A percentile compares a stretch with the other conserved stretches of the same genome.
Evolutionary conservation across 2,113 vertebrate species (phyloP).

Genomic region (Pristiophorus japonicus): DNA sequence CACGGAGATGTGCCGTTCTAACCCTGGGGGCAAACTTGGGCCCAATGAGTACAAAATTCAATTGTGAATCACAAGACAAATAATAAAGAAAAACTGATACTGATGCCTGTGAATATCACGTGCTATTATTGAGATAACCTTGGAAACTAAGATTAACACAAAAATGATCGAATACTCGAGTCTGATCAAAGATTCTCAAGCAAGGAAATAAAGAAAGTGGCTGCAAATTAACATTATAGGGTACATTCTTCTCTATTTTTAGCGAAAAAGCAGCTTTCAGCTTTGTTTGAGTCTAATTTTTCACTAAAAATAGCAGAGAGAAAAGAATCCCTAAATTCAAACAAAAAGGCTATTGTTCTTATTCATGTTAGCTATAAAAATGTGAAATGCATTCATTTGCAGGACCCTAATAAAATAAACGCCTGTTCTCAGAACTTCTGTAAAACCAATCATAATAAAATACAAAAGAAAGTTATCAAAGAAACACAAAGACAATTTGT

Average conservation of each 20-base stretch:
- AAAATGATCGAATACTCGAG: neutral
- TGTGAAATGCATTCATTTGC: conserved; percentile 54
- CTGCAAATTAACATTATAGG: conserved; percentile 62
- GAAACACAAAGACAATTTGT: conserved; percentile 56
- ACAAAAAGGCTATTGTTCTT: conserved; percentile 51
- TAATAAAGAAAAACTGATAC: neutral
- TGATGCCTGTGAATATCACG: neutral
- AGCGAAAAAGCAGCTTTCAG: neutral
- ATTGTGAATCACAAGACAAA: neutral
- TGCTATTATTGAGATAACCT: neutral
- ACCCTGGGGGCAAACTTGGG: too few species aligned
- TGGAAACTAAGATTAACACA: neutral
- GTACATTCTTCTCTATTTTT: neutral
- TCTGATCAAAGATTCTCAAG: conserved; percentile 43
- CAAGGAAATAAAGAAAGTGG: conserved; percentile 62
- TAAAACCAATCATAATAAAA: conserved; percentile 47
- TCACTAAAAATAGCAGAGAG: conserved; percentile 35
- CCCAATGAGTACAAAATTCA: neutral
- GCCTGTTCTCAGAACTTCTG: conserved; percentile 52
- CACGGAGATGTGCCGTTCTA: too few species aligned
- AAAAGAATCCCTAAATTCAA: conserved; percentile 59
- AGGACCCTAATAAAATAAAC: conserved; percentile 61
- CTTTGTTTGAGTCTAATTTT: conserved; percentile 34
- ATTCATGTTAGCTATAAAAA: conserved; percentile 45
- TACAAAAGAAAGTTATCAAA: conserved; percentile 42